phyloP scores from a whole-genome alignment of 2,797 vertebrate species.

The Falco biarmicus region DNA sequence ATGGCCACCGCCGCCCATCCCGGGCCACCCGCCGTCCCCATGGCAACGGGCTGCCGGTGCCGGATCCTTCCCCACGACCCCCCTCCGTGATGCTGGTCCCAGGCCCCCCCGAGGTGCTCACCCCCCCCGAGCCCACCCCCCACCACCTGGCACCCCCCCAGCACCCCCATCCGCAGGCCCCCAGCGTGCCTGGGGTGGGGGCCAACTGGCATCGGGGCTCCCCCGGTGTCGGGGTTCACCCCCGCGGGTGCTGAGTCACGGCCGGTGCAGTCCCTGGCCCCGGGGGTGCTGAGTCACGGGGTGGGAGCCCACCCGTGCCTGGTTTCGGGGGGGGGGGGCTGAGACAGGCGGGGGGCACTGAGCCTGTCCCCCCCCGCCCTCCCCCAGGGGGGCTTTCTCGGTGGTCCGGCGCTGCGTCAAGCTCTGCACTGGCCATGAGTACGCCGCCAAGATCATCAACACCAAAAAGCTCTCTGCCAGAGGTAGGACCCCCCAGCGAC shows the following conservation, averaged over 20 bases:
- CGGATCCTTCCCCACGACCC: background rate
- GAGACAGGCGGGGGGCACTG: background rate
- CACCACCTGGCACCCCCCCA: no score
- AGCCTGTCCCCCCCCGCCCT: background rate
- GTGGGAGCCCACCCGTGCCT: no score
- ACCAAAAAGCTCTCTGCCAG: conserved; percentile 97
- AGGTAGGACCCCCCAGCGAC: conserved; percentile 79
- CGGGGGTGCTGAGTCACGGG: background rate
- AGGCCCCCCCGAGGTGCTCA: no score
- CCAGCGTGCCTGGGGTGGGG: background rate
- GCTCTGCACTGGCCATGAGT: conserved; percentile 93
- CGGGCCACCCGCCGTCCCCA: conserved; percentile 46
- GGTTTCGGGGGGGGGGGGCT: no score
- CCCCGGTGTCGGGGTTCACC: background rate
- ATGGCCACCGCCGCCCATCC: conserved; percentile 13
- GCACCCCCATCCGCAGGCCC: no score
- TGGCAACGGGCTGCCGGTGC: conserved; percentile 36
- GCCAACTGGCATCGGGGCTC: no score
- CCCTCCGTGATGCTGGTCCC: background rate
- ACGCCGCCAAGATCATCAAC: conserved; percentile 98
- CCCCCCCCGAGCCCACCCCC: background rate
- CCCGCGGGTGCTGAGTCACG: background rate
- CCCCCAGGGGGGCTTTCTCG: conserved; percentile 92
- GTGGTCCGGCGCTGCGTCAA: conserved; percentile 96
- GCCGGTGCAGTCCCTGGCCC: background rate